phyloP scores from a whole-genome alignment of 2,113 vertebrate genomes.

The Spilogale gracilis region DNA sequence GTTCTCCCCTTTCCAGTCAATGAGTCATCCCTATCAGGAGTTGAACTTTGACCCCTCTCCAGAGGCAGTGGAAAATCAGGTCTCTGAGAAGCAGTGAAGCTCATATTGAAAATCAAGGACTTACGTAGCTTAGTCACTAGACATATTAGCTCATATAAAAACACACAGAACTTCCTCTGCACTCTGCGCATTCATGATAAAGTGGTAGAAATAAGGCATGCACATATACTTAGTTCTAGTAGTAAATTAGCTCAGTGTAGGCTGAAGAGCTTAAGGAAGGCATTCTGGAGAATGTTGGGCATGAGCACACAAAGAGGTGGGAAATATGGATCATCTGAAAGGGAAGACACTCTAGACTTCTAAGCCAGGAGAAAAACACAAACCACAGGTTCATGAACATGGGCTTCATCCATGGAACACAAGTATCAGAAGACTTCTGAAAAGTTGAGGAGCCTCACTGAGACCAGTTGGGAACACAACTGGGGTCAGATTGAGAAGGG shows the following conservation, averaged over 20 bases:
- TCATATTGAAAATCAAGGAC: background rate
- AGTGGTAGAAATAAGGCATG: background rate
- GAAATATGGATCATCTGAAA: background rate
- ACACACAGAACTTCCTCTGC: background rate
- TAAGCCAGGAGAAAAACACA: background rate
- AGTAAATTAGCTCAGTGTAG: background rate
- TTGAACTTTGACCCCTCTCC: background rate
- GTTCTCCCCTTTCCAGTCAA: background rate
- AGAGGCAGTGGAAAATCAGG: background rate
- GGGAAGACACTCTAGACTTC: background rate
- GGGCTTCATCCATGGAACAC: background rate
- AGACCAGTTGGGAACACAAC: background rate
- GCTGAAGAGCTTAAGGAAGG: background rate
- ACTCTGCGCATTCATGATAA: background rate
- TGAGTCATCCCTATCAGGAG: background rate
- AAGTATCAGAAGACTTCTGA: background rate
- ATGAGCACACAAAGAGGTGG: background rate
- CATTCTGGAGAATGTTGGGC: background rate
- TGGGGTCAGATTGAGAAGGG: background rate
- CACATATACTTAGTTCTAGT: background rate
- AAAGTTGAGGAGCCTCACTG: background rate
- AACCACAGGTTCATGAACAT: background rate
- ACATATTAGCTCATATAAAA: background rate
- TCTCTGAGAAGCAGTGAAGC: background rate
- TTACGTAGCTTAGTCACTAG: background rate